phyloP scores from a whole-genome alignment of 2,113 vertebrate species.

The Kobus ellipsiprymnus region DNA sequence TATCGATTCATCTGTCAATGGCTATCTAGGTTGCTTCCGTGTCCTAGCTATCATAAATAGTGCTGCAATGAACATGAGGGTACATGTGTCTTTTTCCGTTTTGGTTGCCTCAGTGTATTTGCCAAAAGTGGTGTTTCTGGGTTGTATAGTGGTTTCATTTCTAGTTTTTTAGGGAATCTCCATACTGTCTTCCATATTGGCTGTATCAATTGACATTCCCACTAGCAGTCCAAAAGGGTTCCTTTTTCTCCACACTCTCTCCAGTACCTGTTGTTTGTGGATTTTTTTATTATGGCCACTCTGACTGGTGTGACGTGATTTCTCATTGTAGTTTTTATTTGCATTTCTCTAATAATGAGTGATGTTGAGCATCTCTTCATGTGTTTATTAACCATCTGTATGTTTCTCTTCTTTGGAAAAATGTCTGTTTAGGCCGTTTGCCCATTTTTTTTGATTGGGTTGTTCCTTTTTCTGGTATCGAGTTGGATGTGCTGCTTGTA shows the following conservation, averaged over 20 bases:
- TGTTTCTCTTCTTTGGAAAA: background rate
- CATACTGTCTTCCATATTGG: background rate
- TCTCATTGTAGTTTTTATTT: background rate
- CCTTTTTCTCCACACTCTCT: background rate
- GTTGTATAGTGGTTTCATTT: background rate
- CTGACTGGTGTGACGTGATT: background rate
- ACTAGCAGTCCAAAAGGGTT: background rate
- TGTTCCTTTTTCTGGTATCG: background rate
- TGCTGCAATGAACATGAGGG: background rate
- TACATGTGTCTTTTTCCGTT: background rate
- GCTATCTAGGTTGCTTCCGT: background rate
- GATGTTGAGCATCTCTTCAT: background rate
- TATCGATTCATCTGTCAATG: background rate
- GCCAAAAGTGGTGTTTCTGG: background rate
- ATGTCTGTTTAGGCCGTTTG: no score
- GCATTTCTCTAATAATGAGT: background rate
- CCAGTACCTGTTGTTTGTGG: background rate
- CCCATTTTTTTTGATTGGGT: background rate
- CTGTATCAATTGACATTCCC: background rate
- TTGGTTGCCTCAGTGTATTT: background rate
- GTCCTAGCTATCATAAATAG: background rate
- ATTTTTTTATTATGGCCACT: background rate
- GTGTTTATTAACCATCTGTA: background rate
- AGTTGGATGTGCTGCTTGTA: background rate
- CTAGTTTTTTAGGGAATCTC: background rate